Evolutionary conservation across 1,140 invertebrate species (phyloP), one percentile per base, ranked within the genome.

Genomic region (Euwallacea fornicatus): DNA sequence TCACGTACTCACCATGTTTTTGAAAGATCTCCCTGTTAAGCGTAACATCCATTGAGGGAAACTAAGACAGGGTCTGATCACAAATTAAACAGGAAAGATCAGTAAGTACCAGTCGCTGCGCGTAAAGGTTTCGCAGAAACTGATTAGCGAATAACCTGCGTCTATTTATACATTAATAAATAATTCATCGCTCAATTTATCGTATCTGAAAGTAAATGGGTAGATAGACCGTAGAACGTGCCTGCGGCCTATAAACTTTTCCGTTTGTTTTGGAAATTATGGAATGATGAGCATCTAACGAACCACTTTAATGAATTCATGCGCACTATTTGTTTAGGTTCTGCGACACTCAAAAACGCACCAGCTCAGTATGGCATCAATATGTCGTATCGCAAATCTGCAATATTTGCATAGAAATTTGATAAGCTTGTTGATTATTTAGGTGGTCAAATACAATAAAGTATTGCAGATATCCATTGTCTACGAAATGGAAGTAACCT

Each of bases 191-290:
- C 42, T 60, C 58, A 60, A 42, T 64, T 47, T 43, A 21, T n/a
- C 42, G 62, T 43, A 64, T 64, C 16, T 42, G 62, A 64, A 64
- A 64, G 62, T 64, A 64, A 64, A 64, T 64, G 62, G 42, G 11
- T 47, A 64, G 62, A 46, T 64, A 61, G 42, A 21, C 9, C 15
- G 15, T 8, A 47, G 47, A 64, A 64, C 62, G 62, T 64, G 62
- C 41, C 62, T 64, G 62, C 44, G 21, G 47, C 15, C 7, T 15
- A 50, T 64, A 64, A 64, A 60, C 58, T 60, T 60, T 41, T 41
- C 9, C 21, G 42, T 33, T 21, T 60, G 58, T 60, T 60, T 60
- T 11, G 21, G 21, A 60, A 60, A 60, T n/a, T 60, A 11, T 33
- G 4, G 21, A 33, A 33, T 2, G 21, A 33, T 33, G 21, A 33